A percentile compares a stretch with the other conserved stretches of the same genome.
phyloP scores from a whole-genome alignment of 2,797 vertebrate species.

The Lithobates pipiens region DNA sequence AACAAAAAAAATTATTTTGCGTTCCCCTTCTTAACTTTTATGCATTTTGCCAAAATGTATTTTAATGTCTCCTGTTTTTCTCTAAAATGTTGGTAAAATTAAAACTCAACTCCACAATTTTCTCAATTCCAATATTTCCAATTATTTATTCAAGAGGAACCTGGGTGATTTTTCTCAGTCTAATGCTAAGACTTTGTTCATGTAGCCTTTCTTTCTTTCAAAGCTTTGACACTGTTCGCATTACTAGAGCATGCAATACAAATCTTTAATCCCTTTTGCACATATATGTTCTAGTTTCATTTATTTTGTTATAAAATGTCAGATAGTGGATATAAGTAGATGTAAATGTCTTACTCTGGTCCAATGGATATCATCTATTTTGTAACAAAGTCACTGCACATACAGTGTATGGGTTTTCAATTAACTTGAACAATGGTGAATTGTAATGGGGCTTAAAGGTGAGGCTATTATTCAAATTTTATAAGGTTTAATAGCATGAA shows the following conservation, averaged over 20 bases:
- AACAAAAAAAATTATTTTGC: too few relatives aligned
- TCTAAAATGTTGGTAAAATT: too few relatives aligned
- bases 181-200: background rate
- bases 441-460: background rate
- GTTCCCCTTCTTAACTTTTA: too few relatives aligned
- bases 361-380: background rate
- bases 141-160: too few relatives aligned
- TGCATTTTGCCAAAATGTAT: too few relatives aligned
- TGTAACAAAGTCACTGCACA: background rate
- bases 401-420: conserved; percentile 5
- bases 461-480: background rate
- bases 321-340: background rate
- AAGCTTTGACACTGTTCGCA: background rate
- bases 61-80: too few relatives aligned
- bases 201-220: background rate
- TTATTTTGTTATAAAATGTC: background rate
- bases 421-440: background rate
- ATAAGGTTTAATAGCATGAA: background rate
- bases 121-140: too few relatives aligned
- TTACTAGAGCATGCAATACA: background rate
- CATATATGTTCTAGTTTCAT: background rate
- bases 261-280: background rate
- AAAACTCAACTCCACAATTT: too few relatives aligned
- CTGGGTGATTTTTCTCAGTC: background rate
- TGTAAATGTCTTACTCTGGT: background rate